A percentile compares a stretch with the other conserved stretches of the same genome.
Evolutionary conservation across 30 jellyfish, hydroid and myxozoan species (phyloP).

Genomic region (Hydractinia symbiolongicarpus): DNA sequence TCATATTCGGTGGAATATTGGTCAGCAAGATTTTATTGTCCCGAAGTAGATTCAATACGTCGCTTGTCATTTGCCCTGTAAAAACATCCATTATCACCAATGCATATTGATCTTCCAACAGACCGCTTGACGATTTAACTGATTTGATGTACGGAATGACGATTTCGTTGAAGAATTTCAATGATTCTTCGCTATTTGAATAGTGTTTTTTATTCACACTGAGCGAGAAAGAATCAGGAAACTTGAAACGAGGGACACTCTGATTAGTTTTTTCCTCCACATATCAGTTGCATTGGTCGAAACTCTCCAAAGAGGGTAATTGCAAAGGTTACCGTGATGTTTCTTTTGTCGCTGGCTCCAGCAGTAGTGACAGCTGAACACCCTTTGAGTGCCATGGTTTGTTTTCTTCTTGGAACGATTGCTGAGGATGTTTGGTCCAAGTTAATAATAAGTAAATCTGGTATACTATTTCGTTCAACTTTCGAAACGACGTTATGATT

Average conservation of each 20-base stretch:
- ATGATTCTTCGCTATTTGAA: neutral
- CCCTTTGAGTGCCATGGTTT: neutral
- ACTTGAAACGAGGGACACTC: constrained; percentile 1
- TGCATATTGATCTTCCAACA: constrained; percentile 6
- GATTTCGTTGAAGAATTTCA: constrained; percentile 12
- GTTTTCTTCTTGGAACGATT: neutral
- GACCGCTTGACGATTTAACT: neutral
- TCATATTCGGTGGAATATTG: constrained; percentile 13
- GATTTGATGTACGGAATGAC: constrained; percentile 18
- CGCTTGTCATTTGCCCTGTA: constrained; percentile 14
- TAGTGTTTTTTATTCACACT: constrained; percentile 3
- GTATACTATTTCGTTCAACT: neutral
- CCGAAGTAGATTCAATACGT: neutral
- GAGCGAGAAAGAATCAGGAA: constrained; percentile 7
- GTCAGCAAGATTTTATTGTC: neutral
- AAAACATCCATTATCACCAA: constrained; percentile 8
- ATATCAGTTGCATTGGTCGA: neutral
- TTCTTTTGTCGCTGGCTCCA: constrained; percentile 5
- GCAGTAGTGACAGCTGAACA: neutral
- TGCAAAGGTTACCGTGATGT: neutral
- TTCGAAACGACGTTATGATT: neutral
- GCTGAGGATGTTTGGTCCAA: neutral
- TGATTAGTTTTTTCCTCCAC: neutral
- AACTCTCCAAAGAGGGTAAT: neutral
- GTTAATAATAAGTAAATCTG: neutral